Base-by-base conservation (phyloP, 2,888 invertebrate genomes). In the Oligia latruncula region DNA sequence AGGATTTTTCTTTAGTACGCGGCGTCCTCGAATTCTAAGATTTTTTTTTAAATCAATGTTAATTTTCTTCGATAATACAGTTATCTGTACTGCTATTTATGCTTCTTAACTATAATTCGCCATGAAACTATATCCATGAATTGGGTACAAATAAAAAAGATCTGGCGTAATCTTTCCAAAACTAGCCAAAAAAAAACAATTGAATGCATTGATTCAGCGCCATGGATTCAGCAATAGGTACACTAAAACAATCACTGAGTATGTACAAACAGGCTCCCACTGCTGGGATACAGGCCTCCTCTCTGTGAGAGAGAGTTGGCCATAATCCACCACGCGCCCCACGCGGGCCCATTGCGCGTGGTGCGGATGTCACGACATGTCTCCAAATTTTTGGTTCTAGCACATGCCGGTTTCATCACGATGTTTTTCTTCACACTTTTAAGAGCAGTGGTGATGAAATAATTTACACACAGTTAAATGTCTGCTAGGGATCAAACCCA, bases 1-100 rank as follows among this genome's bases (percentile, higher is more conserved):
- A 88, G 87, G 87, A 91, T 90, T 92, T 89, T 88, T 87, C 88
- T 87, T 88, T 85, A 87, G 87, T 83, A 86, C 83, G 85, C 88
- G 83, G 81, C 85, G 86, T 88, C 85, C 88, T 88, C 74, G 77
- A 86, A 86, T 85, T 84, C 81, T 84, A 85, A 87, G 82, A 73
- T 82, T 85, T 86, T 74, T 85, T 40, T 84, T 77, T 55, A 84
- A 84, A 79, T 80, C 73, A 77, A 77, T 60, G 62, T 68, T 77
- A 73, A 29, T 52, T 80, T 80, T 62, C 74, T 70, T 74, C 65
- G 43, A 66, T 74, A 65, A 71, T 60, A 68, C 55, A 49, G 43
- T 75, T 68, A 55, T 49, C 52, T 67, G 67, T 55, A 55, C 52
- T n/a, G 60, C 40, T 64, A 71, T 46, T 75, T 55, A 17, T 5